Evolutionary conservation across 2,797 vertebrate species (phyloP), one percentile per base, ranked within the genome.

Genomic region (Chanos chanos): DNA sequence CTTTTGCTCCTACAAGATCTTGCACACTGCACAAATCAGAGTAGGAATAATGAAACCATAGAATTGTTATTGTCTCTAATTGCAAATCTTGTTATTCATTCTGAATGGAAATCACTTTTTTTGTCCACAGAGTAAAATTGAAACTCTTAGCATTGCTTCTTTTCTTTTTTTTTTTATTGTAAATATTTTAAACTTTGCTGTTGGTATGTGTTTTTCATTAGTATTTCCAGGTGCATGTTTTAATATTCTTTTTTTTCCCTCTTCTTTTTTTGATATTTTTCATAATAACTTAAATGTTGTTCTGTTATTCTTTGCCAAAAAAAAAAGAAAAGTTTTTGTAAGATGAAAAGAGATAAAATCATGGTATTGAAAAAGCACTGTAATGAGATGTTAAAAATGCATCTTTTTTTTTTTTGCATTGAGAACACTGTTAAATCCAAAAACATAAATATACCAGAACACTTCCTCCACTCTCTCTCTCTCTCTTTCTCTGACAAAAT

Each of bases 321-420:
- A 27, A 27, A 25, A 22, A 54, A 15, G 13, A 30, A 8, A 8
- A 7, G 10, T 28, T 66, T 72, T 72, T 72, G 52, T 70, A 70
- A 57, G 25, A n/a, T n/a, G n/a, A 60, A 66, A 57, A 64, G 13
- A 36, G 22, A 77, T 44, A 63, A 65, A 80, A 75, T 70, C 70
- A 75, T 82, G 69, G 77, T 81, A 60, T 65, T 73, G 71, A 85
- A 43, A 4, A 58, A 67, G 34, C 52, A 70, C 59, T 64, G 63
- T 64, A 52, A 31, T 40, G 33, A 44, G 16, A 43, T 51, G 64
- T 63, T 43, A 50, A 2, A 34, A 57, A 52, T 56, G 54, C 22
- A 21, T 30, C n/a, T n/a, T n/a, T n/a, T n/a, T n/a, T n/a, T 55
- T n/a, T 39, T 16, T 62, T 66, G 39, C 16, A 51, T 71, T 58